These are phyloP conservation scores for Botia almorhae DNA, from an alignment of 2,797 vertebrate species.

Conservation along the genomic window DNA sequence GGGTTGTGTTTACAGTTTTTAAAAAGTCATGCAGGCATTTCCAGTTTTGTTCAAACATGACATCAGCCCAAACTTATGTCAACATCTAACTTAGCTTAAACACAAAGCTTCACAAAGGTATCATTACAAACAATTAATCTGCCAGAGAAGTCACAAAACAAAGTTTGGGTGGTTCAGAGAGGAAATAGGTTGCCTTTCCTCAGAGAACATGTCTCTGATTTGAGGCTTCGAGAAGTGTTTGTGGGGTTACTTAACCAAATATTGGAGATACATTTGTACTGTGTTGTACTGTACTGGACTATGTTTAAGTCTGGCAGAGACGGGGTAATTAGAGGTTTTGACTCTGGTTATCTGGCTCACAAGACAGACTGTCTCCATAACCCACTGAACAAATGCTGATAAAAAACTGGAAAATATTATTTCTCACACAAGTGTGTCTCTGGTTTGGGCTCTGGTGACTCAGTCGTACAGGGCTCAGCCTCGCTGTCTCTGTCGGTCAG, in stretches of 20 bases:
- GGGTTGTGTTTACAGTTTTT: background rate
- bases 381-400: constrained; percentile 73
- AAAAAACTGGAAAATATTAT: constrained; percentile 68
- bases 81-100: constrained; percentile 33
- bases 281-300: constrained; percentile 35
- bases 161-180: constrained; percentile 49
- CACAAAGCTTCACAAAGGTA: constrained; percentile 33
- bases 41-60: constrained; percentile 32
- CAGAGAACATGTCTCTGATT: constrained; percentile 65
- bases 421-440: constrained; percentile 62
- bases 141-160: constrained; percentile 61
- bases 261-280: too few relatives aligned
- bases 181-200: constrained; percentile 61
- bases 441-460: constrained; percentile 54
- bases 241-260: background rate
- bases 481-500: constrained; percentile 54
- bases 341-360: constrained; percentile 68
- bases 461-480: constrained; percentile 40
- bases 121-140: constrained; percentile 48
- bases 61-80: constrained; percentile 16
- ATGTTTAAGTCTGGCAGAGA: constrained; percentile 63
- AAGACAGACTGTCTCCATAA: constrained; percentile 69
- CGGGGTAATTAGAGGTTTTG: constrained; percentile 64
- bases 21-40: background rate
- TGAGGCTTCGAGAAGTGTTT: constrained; percentile 63